Evolutionary conservation across 2,113 vertebrate genomes (phyloP), one percentile per base, ranked within the genome.

Genomic region (Apodemus sylvaticus): DNA sequence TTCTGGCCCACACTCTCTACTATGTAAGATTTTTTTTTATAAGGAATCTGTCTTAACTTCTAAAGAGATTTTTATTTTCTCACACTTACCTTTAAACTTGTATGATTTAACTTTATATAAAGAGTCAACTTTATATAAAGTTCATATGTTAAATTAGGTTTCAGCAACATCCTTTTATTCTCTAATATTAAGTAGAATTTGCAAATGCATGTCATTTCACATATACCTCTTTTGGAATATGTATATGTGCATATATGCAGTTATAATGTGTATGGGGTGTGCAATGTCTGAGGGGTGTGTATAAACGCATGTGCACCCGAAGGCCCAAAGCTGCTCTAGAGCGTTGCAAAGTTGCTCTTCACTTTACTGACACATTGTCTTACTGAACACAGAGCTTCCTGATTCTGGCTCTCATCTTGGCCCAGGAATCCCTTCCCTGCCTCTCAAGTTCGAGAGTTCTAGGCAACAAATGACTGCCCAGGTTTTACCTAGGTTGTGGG

Each of bases 21-120:
- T 86, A 39, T 83, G 74, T 5, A 87, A 87, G 22, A 79, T n/a
- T n/a, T 78, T 74, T 16, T 95, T 96, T 96, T 62, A 94, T 55
- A 95, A n/a, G 79, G 90, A 93, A 78, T 42, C 66, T 92, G 31
- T 68, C 88, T 48, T 95, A 89, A 89, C 93, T 89, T 96, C 62
- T 78, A 53, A 70, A 34, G 29, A 48, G 6, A 82, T 62, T 81
- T 89, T 85, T 87, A 45, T 97, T 77, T 97, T 89, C 60, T 70
- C 71, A 71, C 19, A 82, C 14, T 62, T 89, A 78, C 10, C 64
- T 45, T 96, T 62, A 88, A 93, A 79, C 9, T 68, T 29, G 2
- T 95, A 71, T 74, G 73, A 16, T 83, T 89, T 96, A 53, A 14
- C 88, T 94, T 92, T 85, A n/a, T n/a, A n/a, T n/a, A n/a, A n/a